Conservation (phyloP, 2,888 invertebrate species). For the Myopa testacea region DNA sequence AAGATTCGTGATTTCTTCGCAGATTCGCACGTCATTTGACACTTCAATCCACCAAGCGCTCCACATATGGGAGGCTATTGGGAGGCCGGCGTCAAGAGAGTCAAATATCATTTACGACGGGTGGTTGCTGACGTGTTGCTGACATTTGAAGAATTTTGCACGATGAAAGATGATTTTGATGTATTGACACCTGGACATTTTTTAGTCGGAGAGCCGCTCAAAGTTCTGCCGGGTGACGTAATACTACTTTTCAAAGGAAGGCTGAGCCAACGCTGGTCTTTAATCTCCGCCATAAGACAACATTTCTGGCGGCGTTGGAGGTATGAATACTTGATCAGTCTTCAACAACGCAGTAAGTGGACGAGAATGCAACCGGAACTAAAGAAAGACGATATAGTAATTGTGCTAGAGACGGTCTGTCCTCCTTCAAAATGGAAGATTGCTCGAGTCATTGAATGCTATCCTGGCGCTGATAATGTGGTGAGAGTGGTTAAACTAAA, state of each 20-base stretch:
- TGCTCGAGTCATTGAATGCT: background rate
- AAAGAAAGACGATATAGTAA: constrained; percentile 4
- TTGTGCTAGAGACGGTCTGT: too few species aligned
- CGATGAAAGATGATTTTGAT: constrained; percentile 5
- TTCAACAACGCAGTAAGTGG: constrained; percentile 20
- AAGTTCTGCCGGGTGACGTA: constrained; percentile 33
- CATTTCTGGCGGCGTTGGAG: constrained; percentile 40
- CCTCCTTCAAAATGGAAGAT: background rate
- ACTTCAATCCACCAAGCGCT: constrained; percentile 35
- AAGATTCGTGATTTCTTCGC: background rate
- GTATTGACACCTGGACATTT: constrained; percentile 42
- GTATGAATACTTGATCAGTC: constrained; percentile 4
- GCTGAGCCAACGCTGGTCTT: constrained; percentile 19
- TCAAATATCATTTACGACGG: background rate
- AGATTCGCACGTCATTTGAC: constrained; percentile 13
- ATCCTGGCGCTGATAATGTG: background rate
- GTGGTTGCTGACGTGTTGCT: background rate
- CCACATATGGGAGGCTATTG: constrained; percentile 36
- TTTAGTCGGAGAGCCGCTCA: constrained; percentile 39
- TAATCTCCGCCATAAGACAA: constrained; percentile 27
- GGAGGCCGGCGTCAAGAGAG: constrained; percentile 16
- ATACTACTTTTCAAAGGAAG: background rate
- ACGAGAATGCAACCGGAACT: constrained; percentile 1
- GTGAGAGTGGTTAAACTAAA: background rate
- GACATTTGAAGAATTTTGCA: background rate